These are phyloP conservation scores for Spinibarbus caldwelli DNA, from an alignment of 2,797 vertebrate species.

Conservation along the genomic window DNA sequence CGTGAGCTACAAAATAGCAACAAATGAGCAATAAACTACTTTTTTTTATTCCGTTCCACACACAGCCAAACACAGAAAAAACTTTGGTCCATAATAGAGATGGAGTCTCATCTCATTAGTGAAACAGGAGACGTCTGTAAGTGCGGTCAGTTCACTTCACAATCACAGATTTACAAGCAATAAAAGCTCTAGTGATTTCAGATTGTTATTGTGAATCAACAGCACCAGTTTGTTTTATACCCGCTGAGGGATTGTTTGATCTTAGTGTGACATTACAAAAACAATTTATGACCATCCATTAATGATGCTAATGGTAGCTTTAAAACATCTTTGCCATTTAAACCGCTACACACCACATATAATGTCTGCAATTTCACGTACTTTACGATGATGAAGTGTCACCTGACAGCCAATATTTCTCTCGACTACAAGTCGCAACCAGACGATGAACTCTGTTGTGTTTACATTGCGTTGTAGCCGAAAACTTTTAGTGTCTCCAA, in stretches of 20 bases:
- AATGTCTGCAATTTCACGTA: constrained; percentile 8
- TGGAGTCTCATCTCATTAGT: constrained; percentile 76
- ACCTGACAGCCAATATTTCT: constrained; percentile 12
- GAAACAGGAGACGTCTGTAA: constrained; percentile 71
- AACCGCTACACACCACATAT: not conserved
- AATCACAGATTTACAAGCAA: constrained; percentile 44
- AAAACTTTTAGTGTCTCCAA: not conserved
- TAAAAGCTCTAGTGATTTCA: constrained; percentile 65
- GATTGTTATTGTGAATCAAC: constrained; percentile 33
- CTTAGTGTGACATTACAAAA: constrained; percentile 22
- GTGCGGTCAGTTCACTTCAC: constrained; percentile 51
- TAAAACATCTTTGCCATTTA: constrained; percentile 48
- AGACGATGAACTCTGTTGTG: not conserved
- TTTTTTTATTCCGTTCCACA: constrained; percentile 12
- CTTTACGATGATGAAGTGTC: not conserved
- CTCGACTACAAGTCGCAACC: not conserved
- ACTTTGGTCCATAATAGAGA: constrained; percentile 62
- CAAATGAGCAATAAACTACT: not conserved
- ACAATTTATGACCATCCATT: constrained; percentile 1
- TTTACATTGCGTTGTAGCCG: not conserved
- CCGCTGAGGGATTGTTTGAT: constrained; percentile 6
- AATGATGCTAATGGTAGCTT: constrained; percentile 13
- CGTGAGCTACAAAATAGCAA: constrained; percentile 39
- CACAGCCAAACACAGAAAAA: constrained; percentile 35
- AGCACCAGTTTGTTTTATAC: constrained; percentile 26